Percentiles rank a stretch among this genome's conserved stretches.
Evolutionary conservation across 2,113 vertebrate genomes (phyloP).

Genomic region (Chaenogobius annularis): DNA sequence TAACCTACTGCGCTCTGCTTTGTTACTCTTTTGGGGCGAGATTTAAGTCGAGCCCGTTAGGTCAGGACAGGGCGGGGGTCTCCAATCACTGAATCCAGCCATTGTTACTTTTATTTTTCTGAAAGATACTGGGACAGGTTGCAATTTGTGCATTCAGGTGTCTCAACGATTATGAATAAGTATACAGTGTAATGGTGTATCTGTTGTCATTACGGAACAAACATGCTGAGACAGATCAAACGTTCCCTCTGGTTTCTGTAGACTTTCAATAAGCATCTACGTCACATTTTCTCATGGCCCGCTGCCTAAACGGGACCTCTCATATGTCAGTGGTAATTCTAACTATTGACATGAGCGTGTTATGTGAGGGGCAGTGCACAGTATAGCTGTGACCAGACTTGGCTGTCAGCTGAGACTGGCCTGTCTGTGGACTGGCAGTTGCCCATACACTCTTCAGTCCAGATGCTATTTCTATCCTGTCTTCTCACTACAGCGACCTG

Average conservation of each 20-base stretch:
- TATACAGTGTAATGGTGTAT: slow-evolving; percentile 29
- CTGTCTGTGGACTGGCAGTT: slow-evolving; percentile 66
- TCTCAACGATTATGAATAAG: neutral
- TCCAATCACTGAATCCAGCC: slow-evolving; percentile 28
- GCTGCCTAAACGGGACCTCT: slow-evolving; percentile 9
- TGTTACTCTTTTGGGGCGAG: slow-evolving; percentile 49
- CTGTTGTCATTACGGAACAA: slow-evolving; percentile 46
- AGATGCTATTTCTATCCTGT: slow-evolving; percentile 74
- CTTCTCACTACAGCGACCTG: slow-evolving; percentile 73
- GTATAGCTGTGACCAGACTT: slow-evolving; percentile 66
- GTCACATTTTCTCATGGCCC: slow-evolving; percentile 31
- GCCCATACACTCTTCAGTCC: slow-evolving; percentile 54
- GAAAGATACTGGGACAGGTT: slow-evolving; percentile 24
- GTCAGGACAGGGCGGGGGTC: slow-evolving; percentile 11
- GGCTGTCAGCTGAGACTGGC: slow-evolving; percentile 47
- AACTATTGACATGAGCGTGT: neutral
- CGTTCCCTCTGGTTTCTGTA: slow-evolving; percentile 24
- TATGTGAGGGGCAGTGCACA: slow-evolving; percentile 37
- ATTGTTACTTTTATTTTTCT: slow-evolving; percentile 28
- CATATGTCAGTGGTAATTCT: slow-evolving; percentile 22
- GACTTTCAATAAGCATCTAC: slow-evolving; percentile 24
- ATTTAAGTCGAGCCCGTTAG: slow-evolving; percentile 57
- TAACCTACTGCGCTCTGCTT: slow-evolving; percentile 60
- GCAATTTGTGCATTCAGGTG: neutral
- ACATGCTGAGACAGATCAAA: slow-evolving; percentile 61